Conservation (phyloP, 2,113 vertebrate genomes). For the Thamnaconus septentrionalis region DNA sequence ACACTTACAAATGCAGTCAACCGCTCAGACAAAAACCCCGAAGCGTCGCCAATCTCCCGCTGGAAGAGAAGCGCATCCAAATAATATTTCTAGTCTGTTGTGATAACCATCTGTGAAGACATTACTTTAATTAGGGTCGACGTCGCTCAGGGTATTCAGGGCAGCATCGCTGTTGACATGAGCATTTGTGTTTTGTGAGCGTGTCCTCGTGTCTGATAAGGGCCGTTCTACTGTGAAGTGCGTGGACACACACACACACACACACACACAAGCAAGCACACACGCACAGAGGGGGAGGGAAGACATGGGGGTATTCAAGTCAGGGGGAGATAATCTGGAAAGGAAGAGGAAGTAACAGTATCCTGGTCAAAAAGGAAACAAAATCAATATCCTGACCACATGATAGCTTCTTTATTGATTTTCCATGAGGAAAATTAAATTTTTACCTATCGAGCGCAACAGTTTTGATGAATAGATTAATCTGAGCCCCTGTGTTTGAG, state of each 20-base stretch:
- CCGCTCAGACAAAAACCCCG: constrained; percentile 19
- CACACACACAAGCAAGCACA: constrained; percentile 9
- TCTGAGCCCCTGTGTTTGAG: constrained; percentile 6
- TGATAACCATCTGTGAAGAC: constrained; percentile 52
- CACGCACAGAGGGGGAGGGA: constrained; percentile 7
- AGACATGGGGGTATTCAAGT: constrained; percentile 8
- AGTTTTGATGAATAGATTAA: constrained; percentile 1
- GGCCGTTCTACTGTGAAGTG: constrained; percentile 4
- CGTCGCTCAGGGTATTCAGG: constrained; percentile 19
- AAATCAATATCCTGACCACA: constrained; percentile 26
- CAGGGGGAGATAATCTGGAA: constrained; percentile 17
- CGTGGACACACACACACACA: neutral
- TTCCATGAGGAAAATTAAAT: constrained; percentile 21
- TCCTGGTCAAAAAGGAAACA: constrained; percentile 5
- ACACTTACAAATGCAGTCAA: neutral
- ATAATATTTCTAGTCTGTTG: constrained; percentile 26
- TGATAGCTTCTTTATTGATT: constrained; percentile 19
- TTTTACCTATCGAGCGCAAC: constrained; percentile 3
- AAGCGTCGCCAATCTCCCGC: constrained; percentile 5
- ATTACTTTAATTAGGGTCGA: constrained; percentile 58
- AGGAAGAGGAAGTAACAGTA: constrained; percentile 9
- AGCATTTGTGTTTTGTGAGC: constrained; percentile 24
- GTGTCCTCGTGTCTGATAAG: constrained; percentile 10
- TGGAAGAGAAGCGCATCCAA: constrained; percentile 37
- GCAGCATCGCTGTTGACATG: constrained; percentile 27